Conservation (phyloP, 2,888 invertebrate genomes). For the Diachrysia chrysitis region DNA sequence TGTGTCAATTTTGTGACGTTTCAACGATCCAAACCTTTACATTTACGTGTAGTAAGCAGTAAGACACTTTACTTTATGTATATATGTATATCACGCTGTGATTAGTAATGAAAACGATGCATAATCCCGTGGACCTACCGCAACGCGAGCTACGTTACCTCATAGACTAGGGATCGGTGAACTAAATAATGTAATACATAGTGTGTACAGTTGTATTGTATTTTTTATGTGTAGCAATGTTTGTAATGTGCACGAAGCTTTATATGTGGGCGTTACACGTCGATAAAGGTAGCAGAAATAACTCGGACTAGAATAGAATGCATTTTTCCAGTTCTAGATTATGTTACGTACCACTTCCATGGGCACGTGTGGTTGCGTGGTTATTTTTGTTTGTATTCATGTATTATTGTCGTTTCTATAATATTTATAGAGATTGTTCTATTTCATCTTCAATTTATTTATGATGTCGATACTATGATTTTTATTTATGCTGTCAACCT, state of each 20-base stretch:
- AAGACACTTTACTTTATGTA: slow-evolving; percentile 7
- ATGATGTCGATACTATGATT: not conserved
- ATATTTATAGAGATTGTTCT: not conserved
- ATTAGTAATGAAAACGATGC: slow-evolving; percentile 61
- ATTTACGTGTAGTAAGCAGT: slow-evolving; percentile 25
- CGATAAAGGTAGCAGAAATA: slow-evolving; percentile 52
- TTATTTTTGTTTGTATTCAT: slow-evolving; percentile 3
- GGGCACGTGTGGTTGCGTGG: slow-evolving; percentile 16
- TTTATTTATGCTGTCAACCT: not conserved
- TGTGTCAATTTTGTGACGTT: slow-evolving; percentile 39
- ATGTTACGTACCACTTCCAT: slow-evolving; percentile 27
- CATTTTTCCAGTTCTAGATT: slow-evolving; percentile 44
- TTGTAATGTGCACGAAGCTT: slow-evolving; percentile 33
- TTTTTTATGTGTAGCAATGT: slow-evolving; percentile 33
- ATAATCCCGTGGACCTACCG: slow-evolving; percentile 65
- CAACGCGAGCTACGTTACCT: slow-evolving; percentile 62
- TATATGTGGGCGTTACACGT: slow-evolving; percentile 42
- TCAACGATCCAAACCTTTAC: slow-evolving; percentile 40
- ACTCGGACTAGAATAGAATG: slow-evolving; percentile 45
- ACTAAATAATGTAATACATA: slow-evolving; percentile 39
- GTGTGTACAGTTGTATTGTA: slow-evolving; percentile 23
- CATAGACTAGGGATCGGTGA: slow-evolving; percentile 57
- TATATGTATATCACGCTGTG: slow-evolving; percentile 39
- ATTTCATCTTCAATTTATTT: not conserved
- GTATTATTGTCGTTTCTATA: not conserved